Conservation (phyloP, 2,888 invertebrate genomes). For the Macaria liturata region DNA sequence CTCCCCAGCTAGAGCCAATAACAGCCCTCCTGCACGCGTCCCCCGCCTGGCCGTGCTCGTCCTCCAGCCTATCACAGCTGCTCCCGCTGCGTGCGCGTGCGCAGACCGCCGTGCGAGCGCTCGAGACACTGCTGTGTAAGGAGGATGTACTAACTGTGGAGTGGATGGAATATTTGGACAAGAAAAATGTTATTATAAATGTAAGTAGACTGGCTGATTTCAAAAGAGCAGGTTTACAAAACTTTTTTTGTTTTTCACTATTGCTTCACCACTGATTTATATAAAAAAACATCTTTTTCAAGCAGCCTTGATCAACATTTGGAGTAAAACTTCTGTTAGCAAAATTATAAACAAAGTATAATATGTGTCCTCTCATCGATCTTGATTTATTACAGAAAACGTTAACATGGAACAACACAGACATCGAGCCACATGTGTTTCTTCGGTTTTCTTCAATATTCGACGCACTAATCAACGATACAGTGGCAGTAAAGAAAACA, state of each 20-base stretch:
- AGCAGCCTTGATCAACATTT: no score
- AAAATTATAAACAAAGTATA: no score
- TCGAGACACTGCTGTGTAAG: constrained; percentile 76
- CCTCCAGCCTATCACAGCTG: constrained; percentile 58
- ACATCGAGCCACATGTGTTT: constrained; percentile 56
- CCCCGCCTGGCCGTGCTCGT: constrained; percentile 78
- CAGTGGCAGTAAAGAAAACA: constrained; percentile 46
- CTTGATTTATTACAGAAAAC: constrained; percentile 44
- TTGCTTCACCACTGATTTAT: no score
- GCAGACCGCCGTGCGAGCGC: constrained; percentile 58
- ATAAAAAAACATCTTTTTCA: not conserved
- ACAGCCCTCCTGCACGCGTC: constrained; percentile 64
- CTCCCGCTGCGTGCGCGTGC: constrained; percentile 53
- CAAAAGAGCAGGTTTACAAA: no score
- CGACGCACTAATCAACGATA: constrained; percentile 54
- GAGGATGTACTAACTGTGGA: constrained; percentile 62
- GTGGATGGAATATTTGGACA: constrained; percentile 63
- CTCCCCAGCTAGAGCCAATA: constrained; percentile 63
- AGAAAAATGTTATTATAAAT: constrained; percentile 44
- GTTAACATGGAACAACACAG: constrained; percentile 53
- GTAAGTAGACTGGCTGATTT: constrained; percentile 47
- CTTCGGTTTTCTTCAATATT: constrained; percentile 66
- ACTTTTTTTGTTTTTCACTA: no score
- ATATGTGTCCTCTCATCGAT: no score
- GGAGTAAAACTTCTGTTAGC: no score